Conservation (phyloP, 2,888 invertebrate species). For the Drosophila nigricruria region DNA sequence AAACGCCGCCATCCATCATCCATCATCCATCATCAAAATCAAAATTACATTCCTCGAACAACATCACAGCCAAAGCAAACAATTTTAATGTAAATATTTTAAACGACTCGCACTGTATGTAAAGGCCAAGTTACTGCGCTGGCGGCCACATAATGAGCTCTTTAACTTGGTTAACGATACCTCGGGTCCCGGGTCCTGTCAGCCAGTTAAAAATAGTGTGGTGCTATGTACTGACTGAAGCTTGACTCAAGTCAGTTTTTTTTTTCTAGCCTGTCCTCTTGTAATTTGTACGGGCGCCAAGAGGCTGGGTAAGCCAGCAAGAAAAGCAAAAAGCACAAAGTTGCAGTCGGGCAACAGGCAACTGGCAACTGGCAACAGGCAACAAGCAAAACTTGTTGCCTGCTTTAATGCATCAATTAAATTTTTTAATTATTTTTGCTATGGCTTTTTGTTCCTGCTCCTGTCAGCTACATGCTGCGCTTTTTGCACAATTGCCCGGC, state of each 20-base stretch:
- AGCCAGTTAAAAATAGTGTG: constrained; percentile 73
- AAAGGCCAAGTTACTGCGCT: constrained; percentile 31
- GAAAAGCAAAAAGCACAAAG: constrained; percentile 34
- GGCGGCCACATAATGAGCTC: constrained; percentile 62
- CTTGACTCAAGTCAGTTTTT: constrained; percentile 17
- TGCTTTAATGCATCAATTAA: constrained; percentile 80
- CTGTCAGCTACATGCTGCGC: constrained; percentile 72
- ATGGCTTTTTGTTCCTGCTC: constrained; percentile 69
- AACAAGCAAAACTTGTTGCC: constrained; percentile 66
- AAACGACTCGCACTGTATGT: constrained; percentile 36
- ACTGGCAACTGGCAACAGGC: constrained; percentile 12
- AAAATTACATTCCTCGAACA: constrained; percentile 26
- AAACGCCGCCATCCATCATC: constrained; percentile 19
- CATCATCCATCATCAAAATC: constrained; percentile 28
- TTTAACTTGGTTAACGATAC: constrained; percentile 61
- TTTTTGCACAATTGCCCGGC: constrained; percentile 49
- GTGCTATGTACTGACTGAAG: constrained; percentile 15
- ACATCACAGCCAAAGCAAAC: constrained; percentile 36
- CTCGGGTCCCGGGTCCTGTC: constrained; percentile 42
- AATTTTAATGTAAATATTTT: constrained; percentile 78
- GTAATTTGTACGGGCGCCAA: constrained; percentile 44
- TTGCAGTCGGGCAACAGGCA: constrained; percentile 22
- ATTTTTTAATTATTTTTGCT: constrained; percentile 75
- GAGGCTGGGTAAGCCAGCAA: constrained; percentile 27
- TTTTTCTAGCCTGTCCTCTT: constrained; percentile 23